Conservation (phyloP, 1,140 invertebrate genomes). For the Zophobas atratus region DNA sequence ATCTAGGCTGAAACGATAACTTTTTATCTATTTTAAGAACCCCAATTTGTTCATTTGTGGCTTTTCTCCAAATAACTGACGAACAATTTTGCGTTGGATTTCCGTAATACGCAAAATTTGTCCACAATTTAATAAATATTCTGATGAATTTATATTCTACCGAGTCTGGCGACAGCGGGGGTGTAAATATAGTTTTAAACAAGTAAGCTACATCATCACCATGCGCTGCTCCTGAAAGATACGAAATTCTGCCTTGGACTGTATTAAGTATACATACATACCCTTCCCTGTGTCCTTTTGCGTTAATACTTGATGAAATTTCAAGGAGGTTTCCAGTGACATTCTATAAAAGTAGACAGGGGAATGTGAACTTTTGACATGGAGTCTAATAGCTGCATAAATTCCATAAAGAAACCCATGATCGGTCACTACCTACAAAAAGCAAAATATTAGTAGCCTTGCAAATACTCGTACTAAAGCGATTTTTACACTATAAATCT, state of each 20-base stretch:
- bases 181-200: slow-evolving; percentile 69
- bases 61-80: slow-evolving; percentile 57
- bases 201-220: slow-evolving; percentile 75
- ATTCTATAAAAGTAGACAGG: slow-evolving; percentile 54
- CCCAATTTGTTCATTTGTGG: slow-evolving; percentile 47
- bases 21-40: slow-evolving; percentile 49
- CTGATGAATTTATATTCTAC: slow-evolving; percentile 58
- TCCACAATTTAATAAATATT: slow-evolving; percentile 67
- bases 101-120: slow-evolving; percentile 69
- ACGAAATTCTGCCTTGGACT: background rate
- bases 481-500: slow-evolving; percentile 3
- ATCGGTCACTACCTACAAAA: slow-evolving; percentile 36
- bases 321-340: slow-evolving; percentile 47
- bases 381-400: slow-evolving; percentile 31
- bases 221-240: slow-evolving; percentile 71
- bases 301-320: slow-evolving; percentile 62
- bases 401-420: slow-evolving; percentile 18
- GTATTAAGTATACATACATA: background rate
- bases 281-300: slow-evolving; percentile 14
- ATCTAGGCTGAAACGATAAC: slow-evolving; percentile 21
- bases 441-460: too few species aligned
- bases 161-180: slow-evolving; percentile 54
- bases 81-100: slow-evolving; percentile 64
- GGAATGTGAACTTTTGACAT: slow-evolving; percentile 40
- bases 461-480: too few species aligned